phyloP scores from a whole-genome alignment of 2,113 vertebrate genomes.

The Gulo gulo region DNA sequence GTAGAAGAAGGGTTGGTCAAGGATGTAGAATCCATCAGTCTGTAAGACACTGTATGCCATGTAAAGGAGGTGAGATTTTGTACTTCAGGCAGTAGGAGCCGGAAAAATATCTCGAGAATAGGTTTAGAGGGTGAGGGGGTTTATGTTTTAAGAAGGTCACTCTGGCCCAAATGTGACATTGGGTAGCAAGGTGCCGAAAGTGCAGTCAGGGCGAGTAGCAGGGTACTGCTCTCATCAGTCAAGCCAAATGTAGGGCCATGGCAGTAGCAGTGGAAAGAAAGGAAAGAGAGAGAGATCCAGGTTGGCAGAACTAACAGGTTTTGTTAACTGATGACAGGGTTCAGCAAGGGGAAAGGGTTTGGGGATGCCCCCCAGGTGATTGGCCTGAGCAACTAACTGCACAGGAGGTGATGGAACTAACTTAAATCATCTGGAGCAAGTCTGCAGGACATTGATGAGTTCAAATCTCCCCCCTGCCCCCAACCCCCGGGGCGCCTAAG shows the following conservation, averaged over 20 bases:
- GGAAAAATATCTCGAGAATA: neutral
- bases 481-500: too few relatives aligned
- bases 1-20: neutral
- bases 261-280: neutral
- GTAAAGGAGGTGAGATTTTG: neutral
- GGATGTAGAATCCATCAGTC: neutral
- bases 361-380: neutral
- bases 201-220: neutral
- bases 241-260: neutral
- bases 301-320: neutral
- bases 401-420: neutral
- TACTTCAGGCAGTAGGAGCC: neutral
- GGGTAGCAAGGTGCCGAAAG: neutral
- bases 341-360: neutral
- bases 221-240: neutral
- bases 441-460: neutral
- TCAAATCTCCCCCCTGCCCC: neutral
- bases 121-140: neutral
- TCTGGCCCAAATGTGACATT: neutral
- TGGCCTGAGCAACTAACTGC: neutral
- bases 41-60: neutral
- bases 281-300: neutral
- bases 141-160: neutral
- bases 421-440: too few relatives aligned
- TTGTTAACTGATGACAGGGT: neutral